Base-by-base conservation (phyloP, 2,113 vertebrate genomes). In the Anolis carolinensis region DNA sequence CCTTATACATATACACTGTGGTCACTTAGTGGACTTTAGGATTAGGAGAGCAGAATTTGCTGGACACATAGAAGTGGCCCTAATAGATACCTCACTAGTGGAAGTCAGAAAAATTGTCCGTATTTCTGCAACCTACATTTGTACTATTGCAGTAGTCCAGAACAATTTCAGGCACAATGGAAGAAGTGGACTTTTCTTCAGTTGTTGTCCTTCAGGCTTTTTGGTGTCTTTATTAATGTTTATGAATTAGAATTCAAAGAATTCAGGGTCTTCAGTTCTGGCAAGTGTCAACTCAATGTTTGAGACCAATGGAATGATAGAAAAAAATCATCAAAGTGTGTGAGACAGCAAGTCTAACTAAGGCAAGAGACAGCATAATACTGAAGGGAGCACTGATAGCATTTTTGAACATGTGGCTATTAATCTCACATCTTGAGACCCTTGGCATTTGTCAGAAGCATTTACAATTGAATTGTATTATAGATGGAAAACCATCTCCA, bases 391-490 rank as follows among this genome's bases (percentile, higher is more conserved):
- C 14, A 34, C 21, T 79, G 86, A 73, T 65, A 16, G 76, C 4
- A 65, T 65, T 87, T 79, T 55, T 63, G 52, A 83, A 39, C 21
- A 52, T 74, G 39, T 20, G 39, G 30, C 79, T 81, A 74, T 87
- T 73, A 79, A 84, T 88, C 55, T 80, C 62, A 21, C 14, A 62
- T 55, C 59, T 79, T 5, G 7, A 80, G 32, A 44, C 39, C 79
- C 77, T n/a, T 84, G 75, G 77, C 68, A 80, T 55, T 88, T 88
- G 68, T 52, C 76, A 79, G 18, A 79, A 30, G 32, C 62, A 74
- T 88, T 88, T 84, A 74, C 55, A 74, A 48, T 65, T 36, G 70
- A 81, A 75, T 80, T 83, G 25, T 70, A 73, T 88, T 88, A 84
- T 36, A 80, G 44, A 80, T 67, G 32, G 76, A 74, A 79, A 88